Conservation (phyloP, 2,113 vertebrate species). For the Hypomesus transpacificus region DNA sequence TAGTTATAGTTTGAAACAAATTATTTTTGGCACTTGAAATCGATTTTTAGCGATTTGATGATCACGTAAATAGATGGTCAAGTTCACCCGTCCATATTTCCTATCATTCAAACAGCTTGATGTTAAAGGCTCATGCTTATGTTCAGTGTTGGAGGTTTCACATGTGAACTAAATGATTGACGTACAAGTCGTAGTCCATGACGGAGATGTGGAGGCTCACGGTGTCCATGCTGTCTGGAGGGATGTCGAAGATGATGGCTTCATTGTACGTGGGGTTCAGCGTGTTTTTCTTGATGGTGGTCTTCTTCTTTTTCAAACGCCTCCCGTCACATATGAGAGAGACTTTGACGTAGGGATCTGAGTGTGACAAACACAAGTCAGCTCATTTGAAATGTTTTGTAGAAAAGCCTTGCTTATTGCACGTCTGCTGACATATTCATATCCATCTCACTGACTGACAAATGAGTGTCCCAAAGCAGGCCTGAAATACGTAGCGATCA, state of each 20-base stretch:
- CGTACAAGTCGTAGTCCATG: constrained; percentile 96
- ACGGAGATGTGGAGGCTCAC: constrained; percentile 97
- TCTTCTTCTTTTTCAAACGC: constrained; percentile 98
- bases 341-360: constrained; percentile 97
- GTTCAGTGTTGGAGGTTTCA: too few relatives aligned
- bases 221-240: constrained; percentile 97
- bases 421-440: background rate
- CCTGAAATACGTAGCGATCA: background rate
- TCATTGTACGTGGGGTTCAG: constrained; percentile 97
- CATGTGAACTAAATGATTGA: constrained; percentile 3
- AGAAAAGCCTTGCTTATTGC: constrained; percentile 1
- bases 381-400: background rate
- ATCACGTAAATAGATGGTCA: too few relatives aligned
- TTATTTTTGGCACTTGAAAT: too few relatives aligned
- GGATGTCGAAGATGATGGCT: constrained; percentile 99
- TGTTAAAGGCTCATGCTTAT: too few relatives aligned
- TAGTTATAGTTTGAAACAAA: too few relatives aligned
- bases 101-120: too few relatives aligned
- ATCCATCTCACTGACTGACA: background rate
- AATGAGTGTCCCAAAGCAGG: background rate
- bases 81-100: too few relatives aligned
- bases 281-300: constrained; percentile 97
- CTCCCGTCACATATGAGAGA: constrained; percentile 94
- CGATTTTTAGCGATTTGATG: too few relatives aligned
- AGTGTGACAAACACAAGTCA: background rate